phyloP scores from a whole-genome alignment of 2,797 vertebrate genomes.

The Sebastes iracundus region DNA sequence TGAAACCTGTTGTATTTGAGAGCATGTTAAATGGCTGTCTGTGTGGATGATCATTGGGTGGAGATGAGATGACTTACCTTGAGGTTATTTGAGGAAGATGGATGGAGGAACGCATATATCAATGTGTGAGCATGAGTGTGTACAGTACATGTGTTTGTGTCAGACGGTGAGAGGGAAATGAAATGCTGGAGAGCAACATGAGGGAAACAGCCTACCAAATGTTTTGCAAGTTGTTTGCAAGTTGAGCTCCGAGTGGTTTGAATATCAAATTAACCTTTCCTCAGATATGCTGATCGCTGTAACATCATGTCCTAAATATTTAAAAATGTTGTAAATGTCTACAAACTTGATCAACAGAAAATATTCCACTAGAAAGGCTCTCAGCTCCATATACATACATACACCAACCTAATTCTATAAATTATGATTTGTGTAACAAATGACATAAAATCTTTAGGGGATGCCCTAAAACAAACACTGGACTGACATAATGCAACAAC shows the following conservation, averaged over 20 bases:
- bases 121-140: neutral
- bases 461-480: conserved; percentile 14
- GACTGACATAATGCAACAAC: conserved; percentile 27
- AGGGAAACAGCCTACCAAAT: neutral
- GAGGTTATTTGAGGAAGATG: conserved; percentile 8
- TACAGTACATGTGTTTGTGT: neutral
- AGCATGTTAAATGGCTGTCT: neutral
- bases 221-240: conserved; percentile 42
- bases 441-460: conserved; percentile 11
- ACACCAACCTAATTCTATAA: neutral
- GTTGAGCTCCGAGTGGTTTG: conserved; percentile 5
- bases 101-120: neutral
- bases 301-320: conserved; percentile 1
- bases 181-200: neutral
- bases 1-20: neutral
- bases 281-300: neutral
- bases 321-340: neutral
- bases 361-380: neutral
- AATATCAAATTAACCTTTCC: conserved; percentile 24
- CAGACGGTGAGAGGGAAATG: neutral
- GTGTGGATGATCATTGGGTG: neutral
- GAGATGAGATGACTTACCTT: neutral
- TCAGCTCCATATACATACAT: neutral
- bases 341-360: neutral
- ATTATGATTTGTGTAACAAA: conserved; percentile 6